phyloP scores from a whole-genome alignment of 2,888 invertebrate species.

The Dryadula phaetusa region DNA sequence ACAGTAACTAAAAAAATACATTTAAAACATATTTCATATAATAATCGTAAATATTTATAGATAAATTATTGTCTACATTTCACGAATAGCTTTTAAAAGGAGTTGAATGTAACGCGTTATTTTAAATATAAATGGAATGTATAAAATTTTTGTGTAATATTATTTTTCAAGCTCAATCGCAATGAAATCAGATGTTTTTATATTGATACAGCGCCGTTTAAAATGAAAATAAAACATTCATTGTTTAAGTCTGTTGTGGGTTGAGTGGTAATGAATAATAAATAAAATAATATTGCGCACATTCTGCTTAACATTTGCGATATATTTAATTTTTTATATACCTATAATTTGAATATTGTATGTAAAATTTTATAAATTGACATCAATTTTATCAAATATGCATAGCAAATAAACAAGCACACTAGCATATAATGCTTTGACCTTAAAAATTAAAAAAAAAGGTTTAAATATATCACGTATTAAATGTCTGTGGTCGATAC shows the following conservation, averaged over 20 bases:
- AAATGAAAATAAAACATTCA: constrained; percentile 50
- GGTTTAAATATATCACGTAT: constrained; percentile 26
- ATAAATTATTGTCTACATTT: constrained; percentile 18
- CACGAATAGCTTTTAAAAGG: constrained; percentile 7
- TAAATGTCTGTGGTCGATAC: constrained; percentile 34
- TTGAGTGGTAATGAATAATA: constrained; percentile 42
- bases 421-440: constrained; percentile 26
- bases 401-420: constrained; percentile 13
- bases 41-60: constrained; percentile 16
- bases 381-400: constrained; percentile 8
- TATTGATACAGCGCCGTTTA: constrained; percentile 43
- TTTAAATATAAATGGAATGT: constrained; percentile 23
- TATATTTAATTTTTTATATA: constrained; percentile 24
- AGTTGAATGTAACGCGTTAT: constrained; percentile 11
- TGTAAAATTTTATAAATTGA: constrained; percentile 9
- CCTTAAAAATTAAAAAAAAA: constrained; percentile 27
- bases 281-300: constrained; percentile 44
- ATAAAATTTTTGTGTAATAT: constrained; percentile 21
- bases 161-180: constrained; percentile 35
- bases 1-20: not conserved
- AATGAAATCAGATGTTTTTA: constrained; percentile 44
- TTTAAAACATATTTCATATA: constrained; percentile 1
- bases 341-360: not conserved
- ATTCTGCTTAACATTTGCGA: constrained; percentile 30
- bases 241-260: constrained; percentile 44